These are phyloP conservation scores for Tragelaphus buxtoni DNA, from an alignment of 2,113 vertebrate genomes.

Conservation along the genomic window DNA sequence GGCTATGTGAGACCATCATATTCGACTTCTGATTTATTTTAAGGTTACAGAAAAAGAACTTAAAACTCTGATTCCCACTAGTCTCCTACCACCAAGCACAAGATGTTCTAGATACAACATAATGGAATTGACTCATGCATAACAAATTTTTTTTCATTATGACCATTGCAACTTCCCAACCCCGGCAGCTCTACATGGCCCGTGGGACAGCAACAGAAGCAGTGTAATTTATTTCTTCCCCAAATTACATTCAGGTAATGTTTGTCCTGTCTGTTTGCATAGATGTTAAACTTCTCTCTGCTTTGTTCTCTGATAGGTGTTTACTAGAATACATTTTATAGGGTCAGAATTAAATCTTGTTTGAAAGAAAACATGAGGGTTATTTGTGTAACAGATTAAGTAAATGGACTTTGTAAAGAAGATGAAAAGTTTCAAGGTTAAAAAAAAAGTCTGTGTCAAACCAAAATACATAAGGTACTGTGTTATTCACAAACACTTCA, in stretches of 20 bases:
- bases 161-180: neutral
- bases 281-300: neutral
- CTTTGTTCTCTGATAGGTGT: neutral
- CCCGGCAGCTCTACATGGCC: neutral
- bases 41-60: slow-evolving; percentile 8
- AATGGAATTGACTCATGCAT: slow-evolving; percentile 34
- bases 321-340: neutral
- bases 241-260: neutral
- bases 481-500: neutral
- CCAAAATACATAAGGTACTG: neutral
- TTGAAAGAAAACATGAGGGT: slow-evolving; percentile 20
- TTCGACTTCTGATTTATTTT: slow-evolving; percentile 3
- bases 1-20: neutral
- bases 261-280: neutral
- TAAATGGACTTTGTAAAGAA: neutral
- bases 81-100: neutral
- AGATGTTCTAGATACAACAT: neutral
- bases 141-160: slow-evolving; percentile 32
- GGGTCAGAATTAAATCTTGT: neutral
- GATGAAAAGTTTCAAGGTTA: slow-evolving; percentile 6
- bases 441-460: neutral
- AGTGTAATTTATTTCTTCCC: neutral
- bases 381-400: slow-evolving; percentile 14
- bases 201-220: neutral
- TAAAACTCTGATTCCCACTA: slow-evolving; percentile 11